A percentile compares a stretch with the other conserved stretches of the same genome.
Conservation (phyloP, 2,888 invertebrate species). For the Erannis defoliaria region DNA sequence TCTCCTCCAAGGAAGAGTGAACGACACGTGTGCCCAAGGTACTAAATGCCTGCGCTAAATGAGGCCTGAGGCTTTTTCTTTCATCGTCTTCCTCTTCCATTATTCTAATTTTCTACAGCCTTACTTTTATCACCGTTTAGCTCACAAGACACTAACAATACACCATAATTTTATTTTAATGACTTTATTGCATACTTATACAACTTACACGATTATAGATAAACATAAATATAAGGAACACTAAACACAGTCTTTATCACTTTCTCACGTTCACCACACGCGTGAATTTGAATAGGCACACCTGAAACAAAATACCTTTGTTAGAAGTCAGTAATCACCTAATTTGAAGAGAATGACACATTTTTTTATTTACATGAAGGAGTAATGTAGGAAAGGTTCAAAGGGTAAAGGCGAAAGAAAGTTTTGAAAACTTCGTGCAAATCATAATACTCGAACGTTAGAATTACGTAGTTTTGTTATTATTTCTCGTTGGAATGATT, state of each 20-base stretch:
- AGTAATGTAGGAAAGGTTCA: conserved; percentile 20
- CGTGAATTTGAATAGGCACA: conserved; percentile 66
- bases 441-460: conserved; percentile 51
- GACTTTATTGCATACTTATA: conserved; percentile 74
- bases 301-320: conserved; percentile 75
- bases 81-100: conserved; percentile 84
- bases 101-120: conserved; percentile 58
- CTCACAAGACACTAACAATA: conserved; percentile 72
- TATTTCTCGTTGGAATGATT: neutral
- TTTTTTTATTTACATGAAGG: conserved; percentile 10
- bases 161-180: conserved; percentile 67
- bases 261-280: conserved; percentile 72
- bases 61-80: conserved; percentile 68
- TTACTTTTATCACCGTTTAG: conserved; percentile 57
- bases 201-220: conserved; percentile 68
- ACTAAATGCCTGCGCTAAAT: conserved; percentile 69
- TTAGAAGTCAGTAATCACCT: conserved; percentile 15
- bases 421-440: conserved; percentile 50
- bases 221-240: conserved; percentile 81
- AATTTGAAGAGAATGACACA: no score
- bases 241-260: conserved; percentile 86
- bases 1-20: conserved; percentile 76
- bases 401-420: conserved; percentile 39
- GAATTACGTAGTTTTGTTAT: conserved; percentile 18
- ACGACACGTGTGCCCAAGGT: conserved; percentile 72